A percentile compares a stretch with the other conserved stretches of the same genome.
These are phyloP conservation scores for Epinotia brunnichana DNA, from an alignment of 2,888 invertebrate genomes.

Conservation along the genomic window DNA sequence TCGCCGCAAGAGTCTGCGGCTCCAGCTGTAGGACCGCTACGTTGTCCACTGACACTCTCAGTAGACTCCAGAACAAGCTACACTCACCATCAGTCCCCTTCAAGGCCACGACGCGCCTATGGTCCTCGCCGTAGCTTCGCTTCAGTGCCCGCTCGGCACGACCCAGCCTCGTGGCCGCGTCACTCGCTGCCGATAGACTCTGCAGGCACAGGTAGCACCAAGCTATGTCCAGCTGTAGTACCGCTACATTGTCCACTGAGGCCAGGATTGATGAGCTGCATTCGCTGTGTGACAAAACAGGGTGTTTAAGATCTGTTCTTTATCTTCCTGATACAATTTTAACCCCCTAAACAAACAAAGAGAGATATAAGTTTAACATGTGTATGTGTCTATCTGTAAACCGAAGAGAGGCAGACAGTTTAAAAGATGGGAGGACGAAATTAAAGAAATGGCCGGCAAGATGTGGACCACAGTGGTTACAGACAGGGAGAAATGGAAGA, in stretches of 20 bases:
- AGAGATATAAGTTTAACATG: too few species aligned
- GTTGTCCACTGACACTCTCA: neutral
- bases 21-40: neutral
- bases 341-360: too few species aligned
- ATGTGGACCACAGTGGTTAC: too few species aligned
- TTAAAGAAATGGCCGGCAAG: too few species aligned
- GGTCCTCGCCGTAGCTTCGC: slow-evolving; percentile 81
- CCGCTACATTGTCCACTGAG: slow-evolving; percentile 91
- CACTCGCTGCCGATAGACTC: slow-evolving; percentile 83
- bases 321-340: too few species aligned
- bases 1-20: slow-evolving; percentile 85
- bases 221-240: slow-evolving; percentile 93
- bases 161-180: slow-evolving; percentile 87
- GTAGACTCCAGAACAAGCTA: neutral
- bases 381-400: too few species aligned
- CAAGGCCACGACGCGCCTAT: slow-evolving; percentile 64
- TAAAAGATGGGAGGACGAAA: too few species aligned
- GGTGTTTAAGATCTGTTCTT: too few species aligned
- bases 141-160: slow-evolving; percentile 87
- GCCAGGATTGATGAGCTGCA: slow-evolving; percentile 87
- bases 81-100: slow-evolving; percentile 71
- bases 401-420: too few species aligned
- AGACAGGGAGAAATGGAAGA: too few species aligned
- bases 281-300: slow-evolving; percentile 77
- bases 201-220: slow-evolving; percentile 93